Evolutionary conservation across 2,113 vertebrate species (phyloP).

Genomic region (Paratilapia polleni): DNA sequence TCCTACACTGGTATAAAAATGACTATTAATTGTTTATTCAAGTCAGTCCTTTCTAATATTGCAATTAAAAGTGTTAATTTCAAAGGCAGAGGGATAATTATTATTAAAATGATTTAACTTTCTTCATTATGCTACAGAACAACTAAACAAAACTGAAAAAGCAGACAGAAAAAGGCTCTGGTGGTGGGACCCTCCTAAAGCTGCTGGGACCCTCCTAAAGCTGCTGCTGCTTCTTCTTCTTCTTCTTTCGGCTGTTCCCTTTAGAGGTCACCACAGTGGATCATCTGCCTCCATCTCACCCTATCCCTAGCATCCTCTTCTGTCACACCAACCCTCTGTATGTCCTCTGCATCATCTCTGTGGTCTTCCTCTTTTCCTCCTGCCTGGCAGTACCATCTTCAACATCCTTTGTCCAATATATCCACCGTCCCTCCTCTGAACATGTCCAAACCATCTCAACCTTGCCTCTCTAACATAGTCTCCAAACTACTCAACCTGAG

Average conservation of each 20-base stretch:
- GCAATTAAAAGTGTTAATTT: not conserved
- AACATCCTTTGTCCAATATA: not conserved
- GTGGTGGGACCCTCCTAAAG: fast-evolving
- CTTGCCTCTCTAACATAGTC: too few relatives aligned
- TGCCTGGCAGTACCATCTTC: not conserved
- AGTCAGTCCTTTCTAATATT: not conserved
- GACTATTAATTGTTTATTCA: not conserved
- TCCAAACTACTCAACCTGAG: too few relatives aligned
- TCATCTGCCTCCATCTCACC: not conserved
- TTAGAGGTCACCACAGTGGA: not conserved
- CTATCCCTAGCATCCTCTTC: not conserved
- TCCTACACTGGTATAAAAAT: not conserved
- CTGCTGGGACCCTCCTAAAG: too few relatives aligned
- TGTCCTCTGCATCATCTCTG: not conserved
- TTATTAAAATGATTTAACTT: not conserved
- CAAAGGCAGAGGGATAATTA: not conserved
- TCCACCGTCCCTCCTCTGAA: too few relatives aligned
- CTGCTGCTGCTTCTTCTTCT: too few relatives aligned
- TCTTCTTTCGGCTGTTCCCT: not conserved
- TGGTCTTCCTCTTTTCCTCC: not conserved
- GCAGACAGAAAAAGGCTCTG: not conserved
- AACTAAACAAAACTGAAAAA: not conserved
- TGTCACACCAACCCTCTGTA: not conserved
- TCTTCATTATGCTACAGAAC: not conserved
- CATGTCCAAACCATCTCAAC: too few relatives aligned